phyloP scores from a whole-genome alignment of 2,797 vertebrate genomes.

The Acestrorhynchus altus region DNA sequence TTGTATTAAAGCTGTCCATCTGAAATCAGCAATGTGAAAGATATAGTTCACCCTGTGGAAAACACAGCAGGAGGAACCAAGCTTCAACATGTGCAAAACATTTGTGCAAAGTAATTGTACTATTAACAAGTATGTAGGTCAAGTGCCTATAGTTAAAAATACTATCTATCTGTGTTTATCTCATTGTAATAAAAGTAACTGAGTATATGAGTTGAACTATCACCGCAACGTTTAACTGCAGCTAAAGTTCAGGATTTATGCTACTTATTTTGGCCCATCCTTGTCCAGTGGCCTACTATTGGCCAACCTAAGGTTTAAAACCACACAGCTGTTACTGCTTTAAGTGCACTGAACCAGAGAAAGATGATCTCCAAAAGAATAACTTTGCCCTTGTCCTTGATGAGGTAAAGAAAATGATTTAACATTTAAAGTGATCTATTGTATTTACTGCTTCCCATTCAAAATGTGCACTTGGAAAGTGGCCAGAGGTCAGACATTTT shows the following conservation, averaged over 20 bases:
- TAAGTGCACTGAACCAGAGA: neutral
- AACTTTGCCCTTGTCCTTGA: neutral
- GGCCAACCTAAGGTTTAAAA: neutral
- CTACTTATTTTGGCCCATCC: neutral
- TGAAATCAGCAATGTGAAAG: slow-evolving; percentile 6
- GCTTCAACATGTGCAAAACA: slow-evolving; percentile 44
- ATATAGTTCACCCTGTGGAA: neutral
- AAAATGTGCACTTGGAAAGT: neutral
- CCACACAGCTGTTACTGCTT: neutral
- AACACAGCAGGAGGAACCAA: slow-evolving; percentile 7
- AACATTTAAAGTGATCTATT: neutral
- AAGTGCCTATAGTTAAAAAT: slow-evolving; percentile 17
- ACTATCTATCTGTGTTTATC: slow-evolving; percentile 7
- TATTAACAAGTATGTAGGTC: slow-evolving; percentile 30
- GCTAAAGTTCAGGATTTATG: slow-evolving; percentile 20
- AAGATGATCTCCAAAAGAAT: neutral
- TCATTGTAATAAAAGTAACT: neutral
- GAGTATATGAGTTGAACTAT: neutral
- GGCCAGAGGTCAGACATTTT: neutral
- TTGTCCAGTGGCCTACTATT: neutral
- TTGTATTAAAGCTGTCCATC: slow-evolving; percentile 1
- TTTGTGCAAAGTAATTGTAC: slow-evolving; percentile 26
- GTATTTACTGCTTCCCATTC: neutral
- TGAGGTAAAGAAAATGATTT: neutral
- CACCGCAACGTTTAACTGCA: neutral